phyloP scores from a whole-genome alignment of 23 tunicate genomes.

The Halocynthia aurantium region DNA sequence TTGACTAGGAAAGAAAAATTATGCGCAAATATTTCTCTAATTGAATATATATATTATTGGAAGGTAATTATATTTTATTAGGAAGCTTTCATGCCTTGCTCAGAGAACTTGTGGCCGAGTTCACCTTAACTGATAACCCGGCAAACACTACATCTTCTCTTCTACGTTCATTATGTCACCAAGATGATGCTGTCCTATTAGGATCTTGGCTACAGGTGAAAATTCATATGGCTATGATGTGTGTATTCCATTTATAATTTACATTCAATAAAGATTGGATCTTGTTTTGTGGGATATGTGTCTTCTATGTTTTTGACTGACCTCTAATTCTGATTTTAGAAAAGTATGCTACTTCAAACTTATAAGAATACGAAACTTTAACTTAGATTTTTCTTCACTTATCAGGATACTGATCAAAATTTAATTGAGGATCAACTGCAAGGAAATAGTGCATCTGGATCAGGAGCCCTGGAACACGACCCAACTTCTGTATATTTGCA shows the following conservation, averaged over 20 bases:
- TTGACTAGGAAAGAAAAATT: neutral
- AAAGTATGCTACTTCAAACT: no score
- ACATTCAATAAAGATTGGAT: no score
- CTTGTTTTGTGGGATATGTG: no score
- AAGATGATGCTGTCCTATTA: conserved; percentile 62
- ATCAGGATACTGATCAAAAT: conserved; percentile 85
- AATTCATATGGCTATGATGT: neutral
- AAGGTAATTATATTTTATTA: conserved; percentile 14
- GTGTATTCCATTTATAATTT: no score
- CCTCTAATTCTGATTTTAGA: no score
- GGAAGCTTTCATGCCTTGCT: conserved; percentile 81
- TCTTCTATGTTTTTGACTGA: no score
- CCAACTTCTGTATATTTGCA: conserved; percentile 72
- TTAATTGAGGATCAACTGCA: conserved; percentile 80
- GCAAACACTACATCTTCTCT: conserved; percentile 83
- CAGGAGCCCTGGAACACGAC: conserved; percentile 86
- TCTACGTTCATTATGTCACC: conserved; percentile 74
- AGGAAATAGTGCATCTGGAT: conserved; percentile 62
- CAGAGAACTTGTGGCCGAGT: conserved; percentile 89
- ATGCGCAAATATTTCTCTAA: neutral
- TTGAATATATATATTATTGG: neutral
- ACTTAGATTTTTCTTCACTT: no score
- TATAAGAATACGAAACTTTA: no score
- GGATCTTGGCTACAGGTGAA: conserved; percentile 69
- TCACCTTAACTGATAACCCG: conserved; percentile 87